phyloP scores from a whole-genome alignment of 1,140 invertebrate genomes.

The Drosophila mojavensis region DNA sequence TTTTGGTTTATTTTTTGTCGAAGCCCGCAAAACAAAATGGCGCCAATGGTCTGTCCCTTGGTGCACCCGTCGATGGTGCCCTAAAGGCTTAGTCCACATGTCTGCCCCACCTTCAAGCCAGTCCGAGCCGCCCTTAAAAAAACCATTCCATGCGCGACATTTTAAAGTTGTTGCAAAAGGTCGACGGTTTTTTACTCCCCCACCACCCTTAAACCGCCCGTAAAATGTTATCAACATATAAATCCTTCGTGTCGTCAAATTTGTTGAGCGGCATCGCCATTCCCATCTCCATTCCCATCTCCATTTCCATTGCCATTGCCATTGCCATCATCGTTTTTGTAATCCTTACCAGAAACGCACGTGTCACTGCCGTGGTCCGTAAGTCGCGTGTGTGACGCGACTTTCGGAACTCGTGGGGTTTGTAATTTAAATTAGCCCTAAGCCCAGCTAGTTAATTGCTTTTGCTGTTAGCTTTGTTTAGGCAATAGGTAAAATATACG shows the following conservation, averaged over 20 bases:
- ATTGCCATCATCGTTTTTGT: slow-evolving; percentile 56
- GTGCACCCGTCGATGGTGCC: slow-evolving; percentile 48
- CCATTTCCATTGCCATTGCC: neutral
- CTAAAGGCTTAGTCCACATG: slow-evolving; percentile 75
- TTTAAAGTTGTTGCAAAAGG: slow-evolving; percentile 64
- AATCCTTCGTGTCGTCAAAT: slow-evolving; percentile 83
- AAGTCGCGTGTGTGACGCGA: slow-evolving; percentile 52
- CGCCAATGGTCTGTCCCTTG: slow-evolving; percentile 61
- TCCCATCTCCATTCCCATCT: slow-evolving; percentile 10
- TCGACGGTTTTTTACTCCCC: slow-evolving; percentile 40
- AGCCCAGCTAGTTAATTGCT: slow-evolving; percentile 61
- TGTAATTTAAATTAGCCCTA: slow-evolving; percentile 71
- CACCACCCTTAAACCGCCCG: neutral
- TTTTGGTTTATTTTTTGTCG: slow-evolving; percentile 61
- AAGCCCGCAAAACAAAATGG: slow-evolving; percentile 64
- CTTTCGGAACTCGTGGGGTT: slow-evolving; percentile 41
- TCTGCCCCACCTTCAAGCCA: slow-evolving; percentile 26
- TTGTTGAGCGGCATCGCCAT: slow-evolving; percentile 56
- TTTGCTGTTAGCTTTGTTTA: slow-evolving; percentile 27
- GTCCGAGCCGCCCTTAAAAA: slow-evolving; percentile 16
- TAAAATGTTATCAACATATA: slow-evolving; percentile 79
- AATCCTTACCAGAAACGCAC: slow-evolving; percentile 69
- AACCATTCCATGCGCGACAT: slow-evolving; percentile 42
- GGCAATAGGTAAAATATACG: slow-evolving; percentile 6
- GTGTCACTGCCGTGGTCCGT: slow-evolving; percentile 52